Conservation (phyloP, 2,888 invertebrate species). For the Thymelicus lineola region DNA sequence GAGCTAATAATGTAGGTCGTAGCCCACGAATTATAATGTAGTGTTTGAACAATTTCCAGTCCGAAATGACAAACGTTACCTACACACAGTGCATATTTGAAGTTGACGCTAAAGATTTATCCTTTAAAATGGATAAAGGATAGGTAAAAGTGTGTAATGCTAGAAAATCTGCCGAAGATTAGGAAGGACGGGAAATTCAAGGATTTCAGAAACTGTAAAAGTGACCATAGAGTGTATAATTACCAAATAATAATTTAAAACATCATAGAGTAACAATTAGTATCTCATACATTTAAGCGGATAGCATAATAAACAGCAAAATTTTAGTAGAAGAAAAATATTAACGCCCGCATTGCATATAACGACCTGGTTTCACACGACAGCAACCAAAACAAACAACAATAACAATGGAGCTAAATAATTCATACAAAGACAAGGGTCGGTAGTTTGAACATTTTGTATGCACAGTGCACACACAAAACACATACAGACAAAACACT, state of each 20-base stretch:
- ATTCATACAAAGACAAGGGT: no score
- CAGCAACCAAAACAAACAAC: no score
- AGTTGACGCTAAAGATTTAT: not conserved
- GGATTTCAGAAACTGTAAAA: not conserved
- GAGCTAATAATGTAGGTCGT: slow-evolving; percentile 14
- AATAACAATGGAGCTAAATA: no score
- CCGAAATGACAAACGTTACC: not conserved
- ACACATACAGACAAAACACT: not conserved
- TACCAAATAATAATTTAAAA: not conserved
- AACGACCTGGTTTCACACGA: no score
- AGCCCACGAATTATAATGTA: slow-evolving; percentile 2
- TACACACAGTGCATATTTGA: not conserved
- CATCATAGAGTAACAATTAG: no score
- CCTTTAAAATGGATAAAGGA: not conserved
- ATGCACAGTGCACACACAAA: not conserved
- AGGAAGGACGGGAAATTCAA: not conserved
- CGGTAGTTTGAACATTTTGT: not conserved
- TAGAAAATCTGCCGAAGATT: not conserved
- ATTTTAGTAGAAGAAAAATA: no score
- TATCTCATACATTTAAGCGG: no score
- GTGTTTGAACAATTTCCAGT: slow-evolving; percentile 2
- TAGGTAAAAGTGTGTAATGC: not conserved
- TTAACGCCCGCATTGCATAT: no score
- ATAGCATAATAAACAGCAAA: no score
- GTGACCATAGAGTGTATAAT: not conserved